These are phyloP conservation scores for Raja brachyura DNA, from an alignment of 2,113 vertebrate species.

Conservation along the genomic window DNA sequence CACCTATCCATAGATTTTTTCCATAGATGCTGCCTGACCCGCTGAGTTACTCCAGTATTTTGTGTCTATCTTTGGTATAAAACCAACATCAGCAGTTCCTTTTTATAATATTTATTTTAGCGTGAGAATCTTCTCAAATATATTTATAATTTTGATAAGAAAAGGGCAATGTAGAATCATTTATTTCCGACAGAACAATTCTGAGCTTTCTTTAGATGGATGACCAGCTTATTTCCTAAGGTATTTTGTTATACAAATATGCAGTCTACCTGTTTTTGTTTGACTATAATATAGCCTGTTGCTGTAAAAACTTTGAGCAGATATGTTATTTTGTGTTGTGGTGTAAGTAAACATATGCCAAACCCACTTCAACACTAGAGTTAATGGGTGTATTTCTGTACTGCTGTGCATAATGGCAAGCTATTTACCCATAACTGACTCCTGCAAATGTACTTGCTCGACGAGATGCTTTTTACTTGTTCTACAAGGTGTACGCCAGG, in stretches of 20 bases:
- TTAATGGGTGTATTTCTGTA: not conserved
- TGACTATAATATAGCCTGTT: not conserved
- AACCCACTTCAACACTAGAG: not conserved
- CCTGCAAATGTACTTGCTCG: not conserved
- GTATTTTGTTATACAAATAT: not conserved
- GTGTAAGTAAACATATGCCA: not conserved
- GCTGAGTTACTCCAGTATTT: too few species aligned
- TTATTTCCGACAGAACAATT: not conserved
- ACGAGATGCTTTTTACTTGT: not conserved
- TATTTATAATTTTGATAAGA: not conserved
- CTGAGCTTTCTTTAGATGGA: not conserved
- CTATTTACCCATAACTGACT: not conserved
- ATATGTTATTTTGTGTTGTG: not conserved
- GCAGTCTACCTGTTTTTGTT: not conserved
- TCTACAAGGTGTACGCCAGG: not conserved
- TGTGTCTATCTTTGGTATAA: too few species aligned
- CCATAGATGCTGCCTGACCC: too few species aligned
- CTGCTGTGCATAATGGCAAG: not conserved
- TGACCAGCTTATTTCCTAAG: not conserved
- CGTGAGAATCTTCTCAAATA: not conserved
- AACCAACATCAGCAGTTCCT: too few species aligned
- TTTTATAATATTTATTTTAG: not conserved
- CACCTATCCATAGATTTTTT: too few species aligned
- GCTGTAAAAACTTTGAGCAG: not conserved
- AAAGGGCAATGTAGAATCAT: not conserved